phyloP scores from a whole-genome alignment of 2,113 vertebrate genomes.

The Nyctereutes procyonoides region DNA sequence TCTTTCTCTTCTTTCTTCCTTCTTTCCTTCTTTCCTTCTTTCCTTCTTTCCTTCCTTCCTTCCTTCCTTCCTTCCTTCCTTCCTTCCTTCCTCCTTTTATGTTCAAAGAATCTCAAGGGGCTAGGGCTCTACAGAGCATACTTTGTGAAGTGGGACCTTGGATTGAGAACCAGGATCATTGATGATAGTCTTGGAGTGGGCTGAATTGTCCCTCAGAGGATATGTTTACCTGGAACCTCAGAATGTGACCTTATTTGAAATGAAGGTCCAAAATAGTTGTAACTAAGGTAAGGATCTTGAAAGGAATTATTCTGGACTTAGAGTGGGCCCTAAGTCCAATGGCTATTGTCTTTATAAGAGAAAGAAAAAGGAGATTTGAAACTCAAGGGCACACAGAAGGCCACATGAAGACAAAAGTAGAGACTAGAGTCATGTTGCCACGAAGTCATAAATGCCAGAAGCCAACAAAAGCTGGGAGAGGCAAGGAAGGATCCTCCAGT shows the following conservation, averaged over 20 bases:
- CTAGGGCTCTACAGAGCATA: not conserved
- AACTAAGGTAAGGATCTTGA: not conserved
- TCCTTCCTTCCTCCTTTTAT: not conserved
- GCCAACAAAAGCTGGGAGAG: not conserved
- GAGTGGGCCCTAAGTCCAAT: not conserved
- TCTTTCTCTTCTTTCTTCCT: not conserved
- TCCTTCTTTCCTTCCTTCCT: not conserved
- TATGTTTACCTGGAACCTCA: not conserved
- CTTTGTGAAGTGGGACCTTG: not conserved
- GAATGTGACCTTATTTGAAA: not conserved
- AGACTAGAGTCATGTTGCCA: not conserved
- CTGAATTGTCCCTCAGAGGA: not conserved
- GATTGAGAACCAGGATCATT: not conserved
- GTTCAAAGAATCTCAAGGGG: not conserved
- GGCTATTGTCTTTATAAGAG: not conserved
- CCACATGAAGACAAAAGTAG: not conserved
- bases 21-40: not conserved
- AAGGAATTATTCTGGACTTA: not conserved
- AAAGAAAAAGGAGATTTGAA: not conserved
- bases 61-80: not conserved
- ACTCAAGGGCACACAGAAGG: not conserved
- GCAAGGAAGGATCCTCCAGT: not conserved
- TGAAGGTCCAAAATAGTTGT: not conserved
- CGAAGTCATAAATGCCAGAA: no score
- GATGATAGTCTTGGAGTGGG: not conserved